phyloP scores from a whole-genome alignment of 2,113 vertebrate genomes.

The Phylloscopus whistleri region DNA sequence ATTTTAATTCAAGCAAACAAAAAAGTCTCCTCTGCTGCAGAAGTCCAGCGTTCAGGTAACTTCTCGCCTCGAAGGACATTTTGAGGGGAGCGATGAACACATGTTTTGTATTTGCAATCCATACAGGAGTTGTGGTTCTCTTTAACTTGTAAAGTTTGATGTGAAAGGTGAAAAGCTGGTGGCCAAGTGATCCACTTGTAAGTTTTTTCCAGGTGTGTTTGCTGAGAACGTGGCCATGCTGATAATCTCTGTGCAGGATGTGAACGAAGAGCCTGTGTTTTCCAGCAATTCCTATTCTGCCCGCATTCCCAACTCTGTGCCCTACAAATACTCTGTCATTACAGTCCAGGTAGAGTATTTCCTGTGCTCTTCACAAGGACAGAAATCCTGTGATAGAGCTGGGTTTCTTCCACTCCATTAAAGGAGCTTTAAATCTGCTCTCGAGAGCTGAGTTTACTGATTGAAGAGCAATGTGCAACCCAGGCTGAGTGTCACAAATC shows the following conservation, averaged over 20 bases:
- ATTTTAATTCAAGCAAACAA: conserved; percentile 43
- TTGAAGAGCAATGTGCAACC: neutral
- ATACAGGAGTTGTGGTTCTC: neutral
- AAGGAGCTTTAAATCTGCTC: neutral
- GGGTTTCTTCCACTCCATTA: neutral
- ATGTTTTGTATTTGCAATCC: neutral
- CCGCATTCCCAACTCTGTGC: conserved; percentile 67
- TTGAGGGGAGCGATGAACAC: neutral
- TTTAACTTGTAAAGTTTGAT: neutral
- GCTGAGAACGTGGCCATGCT: conserved; percentile 23
- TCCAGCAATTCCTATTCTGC: conserved; percentile 28
- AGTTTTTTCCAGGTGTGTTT: neutral
- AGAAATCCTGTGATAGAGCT: neutral
- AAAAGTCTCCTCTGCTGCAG: neutral
- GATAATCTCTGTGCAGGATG: neutral
- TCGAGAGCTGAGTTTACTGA: neutral
- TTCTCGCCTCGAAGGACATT: neutral
- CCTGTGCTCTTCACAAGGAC: neutral
- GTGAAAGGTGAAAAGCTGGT: neutral
- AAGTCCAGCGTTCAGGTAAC: conserved; percentile 8
- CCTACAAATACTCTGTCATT: conserved; percentile 66
- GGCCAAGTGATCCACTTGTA: neutral
- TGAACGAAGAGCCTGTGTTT: conserved; percentile 75
- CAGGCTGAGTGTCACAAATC: neutral
- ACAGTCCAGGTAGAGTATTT: conserved; percentile 68